These are phyloP conservation scores for Pycnonotus jocosus DNA, from an alignment of 2,113 vertebrate species.

Conservation along the genomic window DNA sequence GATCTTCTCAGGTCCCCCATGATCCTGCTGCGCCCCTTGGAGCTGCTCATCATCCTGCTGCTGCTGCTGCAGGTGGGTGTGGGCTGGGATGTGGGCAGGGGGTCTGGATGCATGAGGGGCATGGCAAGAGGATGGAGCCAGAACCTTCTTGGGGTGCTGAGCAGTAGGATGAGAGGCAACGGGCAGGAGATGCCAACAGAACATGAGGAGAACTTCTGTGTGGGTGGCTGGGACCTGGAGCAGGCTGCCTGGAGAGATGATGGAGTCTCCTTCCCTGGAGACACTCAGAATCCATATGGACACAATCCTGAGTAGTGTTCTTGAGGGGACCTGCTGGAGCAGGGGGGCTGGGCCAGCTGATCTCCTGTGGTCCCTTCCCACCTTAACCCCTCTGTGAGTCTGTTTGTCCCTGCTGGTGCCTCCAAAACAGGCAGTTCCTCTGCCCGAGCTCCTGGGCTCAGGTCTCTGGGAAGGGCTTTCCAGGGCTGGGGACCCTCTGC, in stretches of 20 bases:
- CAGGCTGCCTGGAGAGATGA: not conserved
- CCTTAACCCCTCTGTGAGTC: not conserved
- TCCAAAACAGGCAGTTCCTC: fast-evolving
- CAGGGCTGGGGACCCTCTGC: not conserved
- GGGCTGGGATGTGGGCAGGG: not conserved
- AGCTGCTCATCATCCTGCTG: not conserved
- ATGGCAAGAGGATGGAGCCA: not conserved
- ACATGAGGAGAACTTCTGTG: not conserved
- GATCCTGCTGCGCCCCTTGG: not conserved
- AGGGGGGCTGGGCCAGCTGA: not conserved
- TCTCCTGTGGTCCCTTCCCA: not conserved
- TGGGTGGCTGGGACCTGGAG: not conserved
- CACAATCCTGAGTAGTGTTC: not conserved
- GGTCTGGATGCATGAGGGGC: fast-evolving
- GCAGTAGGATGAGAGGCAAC: not conserved
- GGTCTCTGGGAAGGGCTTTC: not conserved
- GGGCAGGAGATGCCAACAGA: not conserved
- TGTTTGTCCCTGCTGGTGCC: fast-evolving
- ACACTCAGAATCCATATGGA: not conserved
- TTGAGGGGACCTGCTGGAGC: not conserved
- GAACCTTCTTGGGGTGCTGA: fast-evolving
- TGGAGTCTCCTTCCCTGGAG: not conserved
- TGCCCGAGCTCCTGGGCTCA: not conserved
- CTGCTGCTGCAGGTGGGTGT: not conserved
- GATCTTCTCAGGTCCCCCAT: not conserved